Evolutionary conservation across 37 sponge, comb jelly and placozoan species (phyloP).

Genomic region (Tethya wilhelma): DNA sequence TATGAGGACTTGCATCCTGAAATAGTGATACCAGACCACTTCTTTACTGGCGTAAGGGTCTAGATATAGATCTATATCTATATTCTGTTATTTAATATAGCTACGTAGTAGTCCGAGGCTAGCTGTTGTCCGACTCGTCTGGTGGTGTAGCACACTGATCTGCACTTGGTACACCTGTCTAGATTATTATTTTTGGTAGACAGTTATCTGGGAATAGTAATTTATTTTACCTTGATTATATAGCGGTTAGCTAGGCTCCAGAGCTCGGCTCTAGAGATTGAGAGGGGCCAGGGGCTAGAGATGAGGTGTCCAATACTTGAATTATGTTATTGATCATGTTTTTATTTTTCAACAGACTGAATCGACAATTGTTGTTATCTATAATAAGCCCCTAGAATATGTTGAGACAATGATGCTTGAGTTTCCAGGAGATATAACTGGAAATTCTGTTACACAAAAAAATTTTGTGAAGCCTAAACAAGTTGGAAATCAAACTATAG

Average conservation of each 20-base stretch:
- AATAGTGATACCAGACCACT: slow-evolving; percentile 22
- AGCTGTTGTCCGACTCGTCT: not conserved
- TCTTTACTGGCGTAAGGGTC: slow-evolving; percentile 12
- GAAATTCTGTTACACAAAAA: slow-evolving; percentile 6
- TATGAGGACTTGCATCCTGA: slow-evolving; percentile 1
- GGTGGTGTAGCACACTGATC: too few species aligned
- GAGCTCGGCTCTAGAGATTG: too few species aligned
- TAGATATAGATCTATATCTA: not conserved
- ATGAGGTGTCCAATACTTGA: not conserved
- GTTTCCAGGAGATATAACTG: slow-evolving; percentile 23
- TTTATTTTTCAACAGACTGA: slow-evolving; percentile 1
- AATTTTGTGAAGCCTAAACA: slow-evolving; percentile 4
- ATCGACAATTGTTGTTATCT: slow-evolving; percentile 25
- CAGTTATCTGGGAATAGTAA: too few species aligned
- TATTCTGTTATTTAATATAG: not conserved
- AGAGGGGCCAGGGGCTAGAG: not conserved
- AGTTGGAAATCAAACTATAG: slow-evolving; percentile 7
- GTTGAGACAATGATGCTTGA: not conserved
- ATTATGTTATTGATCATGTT: not conserved
- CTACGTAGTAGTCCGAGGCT: not conserved
- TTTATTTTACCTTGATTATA: too few species aligned
- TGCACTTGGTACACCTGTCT: too few species aligned
- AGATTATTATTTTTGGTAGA: too few species aligned
- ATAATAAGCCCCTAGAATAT: slow-evolving; percentile 9
- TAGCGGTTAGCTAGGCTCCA: too few species aligned